phyloP scores from a whole-genome alignment of 2,888 invertebrate species.

The Blastobasis adustella region DNA sequence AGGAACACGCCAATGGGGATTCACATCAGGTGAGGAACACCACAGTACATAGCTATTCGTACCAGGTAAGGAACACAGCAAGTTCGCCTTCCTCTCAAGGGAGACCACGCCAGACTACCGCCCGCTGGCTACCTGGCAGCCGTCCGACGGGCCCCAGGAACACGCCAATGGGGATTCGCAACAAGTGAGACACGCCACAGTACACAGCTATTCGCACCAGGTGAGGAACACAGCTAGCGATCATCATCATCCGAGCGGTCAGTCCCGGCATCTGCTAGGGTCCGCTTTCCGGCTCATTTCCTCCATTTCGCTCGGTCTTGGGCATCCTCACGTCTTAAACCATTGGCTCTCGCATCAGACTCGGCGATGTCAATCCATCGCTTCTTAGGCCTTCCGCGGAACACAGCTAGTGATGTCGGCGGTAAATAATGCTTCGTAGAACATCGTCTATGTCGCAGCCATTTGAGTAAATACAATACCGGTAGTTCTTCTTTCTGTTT shows the following conservation, averaged over 20 bases:
- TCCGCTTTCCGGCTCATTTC: slow-evolving; percentile 80
- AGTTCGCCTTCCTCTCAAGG: slow-evolving; percentile 89
- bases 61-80: too few relatives aligned
- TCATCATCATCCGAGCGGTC: slow-evolving; percentile 89
- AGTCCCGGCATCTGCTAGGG: slow-evolving; percentile 91
- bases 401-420: not conserved
- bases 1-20: too few relatives aligned
- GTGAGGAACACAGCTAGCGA: slow-evolving; percentile 83
- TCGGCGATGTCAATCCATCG: slow-evolving; percentile 19
- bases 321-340: too few relatives aligned
- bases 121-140: slow-evolving; percentile 77
- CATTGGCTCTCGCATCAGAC: too few relatives aligned
- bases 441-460: too few relatives aligned
- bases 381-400: slow-evolving; percentile 30
- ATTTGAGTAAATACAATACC: too few relatives aligned
- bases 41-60: not conserved
- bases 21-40: slow-evolving; percentile 29
- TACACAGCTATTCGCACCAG: slow-evolving; percentile 20
- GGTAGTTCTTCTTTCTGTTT: too few relatives aligned
- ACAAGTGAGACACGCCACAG: slow-evolving; percentile 24
- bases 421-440: too few relatives aligned
- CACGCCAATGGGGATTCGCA: slow-evolving; percentile 20
- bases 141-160: slow-evolving; percentile 13
- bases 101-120: slow-evolving; percentile 92
- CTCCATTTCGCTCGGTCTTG: slow-evolving; percentile 42